Evolutionary conservation across 2,888 invertebrate species (phyloP).

Genomic region (Smittia sp.): DNA sequence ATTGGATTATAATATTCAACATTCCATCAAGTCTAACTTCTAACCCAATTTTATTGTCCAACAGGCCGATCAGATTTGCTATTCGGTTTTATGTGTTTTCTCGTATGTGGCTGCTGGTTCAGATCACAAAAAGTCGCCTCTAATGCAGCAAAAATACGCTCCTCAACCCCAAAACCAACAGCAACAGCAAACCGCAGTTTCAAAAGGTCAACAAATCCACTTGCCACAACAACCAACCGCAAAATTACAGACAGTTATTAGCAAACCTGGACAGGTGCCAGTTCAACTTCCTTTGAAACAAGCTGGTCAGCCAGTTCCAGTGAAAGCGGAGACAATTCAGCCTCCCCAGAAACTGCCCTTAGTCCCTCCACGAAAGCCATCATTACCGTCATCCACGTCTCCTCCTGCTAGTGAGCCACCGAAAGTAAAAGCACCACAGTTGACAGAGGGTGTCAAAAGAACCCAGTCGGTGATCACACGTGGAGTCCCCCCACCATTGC

Average conservation of each 20-base stretch:
- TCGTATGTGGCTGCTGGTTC: slow-evolving; percentile 95
- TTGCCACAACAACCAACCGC: slow-evolving; percentile 50
- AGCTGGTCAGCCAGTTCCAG: slow-evolving; percentile 42
- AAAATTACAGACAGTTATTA: slow-evolving; percentile 36
- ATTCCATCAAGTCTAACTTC: neutral
- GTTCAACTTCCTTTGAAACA: slow-evolving; percentile 42
- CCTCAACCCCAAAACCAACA: slow-evolving; percentile 44
- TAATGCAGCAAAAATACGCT: slow-evolving; percentile 50
- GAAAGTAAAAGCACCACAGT: slow-evolving; percentile 47
- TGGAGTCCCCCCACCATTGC: slow-evolving; percentile 50
- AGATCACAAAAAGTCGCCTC: slow-evolving; percentile 61
- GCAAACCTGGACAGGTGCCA: slow-evolving; percentile 35
- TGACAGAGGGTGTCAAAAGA: slow-evolving; percentile 42
- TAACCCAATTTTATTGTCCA: slow-evolving; percentile 42
- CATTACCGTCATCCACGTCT: slow-evolving; percentile 42
- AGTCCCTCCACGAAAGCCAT: slow-evolving; percentile 43
- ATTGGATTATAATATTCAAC: neutral
- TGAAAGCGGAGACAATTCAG: slow-evolving; percentile 39
- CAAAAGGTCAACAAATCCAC: slow-evolving; percentile 48
- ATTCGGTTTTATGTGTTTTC: slow-evolving; percentile 98
- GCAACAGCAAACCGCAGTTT: slow-evolving; percentile 43
- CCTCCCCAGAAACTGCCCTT: slow-evolving; percentile 30
- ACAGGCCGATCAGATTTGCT: slow-evolving; percentile 98
- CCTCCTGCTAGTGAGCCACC: slow-evolving; percentile 39
- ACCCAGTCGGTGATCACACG: slow-evolving; percentile 44